Evolutionary conservation across 1,140 invertebrate species (phyloP), one percentile per base, ranked within the genome.

Genomic region (Homalodisca vitripennis): DNA sequence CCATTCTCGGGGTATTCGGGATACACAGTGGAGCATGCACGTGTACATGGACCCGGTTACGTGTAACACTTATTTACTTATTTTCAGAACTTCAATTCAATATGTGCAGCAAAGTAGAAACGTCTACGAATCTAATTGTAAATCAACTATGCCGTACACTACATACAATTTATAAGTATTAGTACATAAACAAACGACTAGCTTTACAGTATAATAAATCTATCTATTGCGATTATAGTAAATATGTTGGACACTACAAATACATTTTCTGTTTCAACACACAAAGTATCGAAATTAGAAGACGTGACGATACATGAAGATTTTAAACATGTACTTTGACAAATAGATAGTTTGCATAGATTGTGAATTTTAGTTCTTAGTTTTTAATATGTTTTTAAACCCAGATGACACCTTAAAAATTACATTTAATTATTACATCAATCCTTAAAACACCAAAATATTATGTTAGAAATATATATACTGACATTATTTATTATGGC

Each of bases 61-160:
- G 34, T 6, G 34, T 10, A 41, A 41, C 34, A 41, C 34, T 41
- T 41, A 41, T 41, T 41, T 53, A 53, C 48, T 13, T 27, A 22
- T 22, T 27, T 29, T 3, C n/a, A 29, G 27, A 29, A 26, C 24
- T 22, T 60, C 55, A 60, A 60, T 60, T 60, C 55, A 22, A 30
- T 29, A 27, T 60, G 55, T 60, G 55, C 55, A 60, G 55, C 55
- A 60, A 60, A 41, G 6, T 60, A 26, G 3, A 60, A 60, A 27
- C 27, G 55, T 26, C 55, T 60, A 60, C 26, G 22, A 30, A 60
- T 60, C 24, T 60, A 60, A 60, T 10, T 10, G 6, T 10, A 41
- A 41, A 41, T 10, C 34, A 41, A 41, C 17, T 10, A 41, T 17
- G 17, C 34, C n/a, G n/a, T n/a, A n/a, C n/a, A n/a, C n/a, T n/a